phyloP scores from a whole-genome alignment of 1,140 invertebrate species.

The Cydia strobilella region DNA sequence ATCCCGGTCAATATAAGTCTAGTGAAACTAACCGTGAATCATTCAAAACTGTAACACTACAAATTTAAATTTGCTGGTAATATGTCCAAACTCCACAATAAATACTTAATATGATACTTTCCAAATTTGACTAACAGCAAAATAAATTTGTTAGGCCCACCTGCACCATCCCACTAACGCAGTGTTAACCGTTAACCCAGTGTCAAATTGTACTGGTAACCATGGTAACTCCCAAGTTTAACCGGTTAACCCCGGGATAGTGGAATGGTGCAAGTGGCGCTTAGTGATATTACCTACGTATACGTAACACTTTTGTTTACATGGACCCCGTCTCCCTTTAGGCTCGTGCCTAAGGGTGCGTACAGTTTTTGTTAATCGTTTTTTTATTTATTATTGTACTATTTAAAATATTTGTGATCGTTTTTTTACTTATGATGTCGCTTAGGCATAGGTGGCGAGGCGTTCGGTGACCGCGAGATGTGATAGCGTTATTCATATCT shows the following conservation, averaged over 20 bases:
- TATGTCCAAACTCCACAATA: not conserved
- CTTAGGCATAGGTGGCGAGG: conserved; percentile 9
- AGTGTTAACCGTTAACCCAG: no score
- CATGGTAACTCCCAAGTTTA: no score
- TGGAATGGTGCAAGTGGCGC: no score
- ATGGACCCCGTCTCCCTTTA: not conserved
- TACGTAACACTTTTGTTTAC: conserved; percentile 4
- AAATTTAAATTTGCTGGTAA: not conserved
- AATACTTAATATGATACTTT: not conserved
- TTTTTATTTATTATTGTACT: conserved; percentile 52
- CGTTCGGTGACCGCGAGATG: not conserved
- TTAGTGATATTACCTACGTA: conserved; percentile 9
- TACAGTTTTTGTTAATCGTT: conserved; percentile 44
- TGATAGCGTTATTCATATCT: conserved; percentile 13
- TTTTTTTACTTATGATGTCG: conserved; percentile 38
- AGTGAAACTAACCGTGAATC: no score
- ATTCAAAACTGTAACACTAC: not conserved
- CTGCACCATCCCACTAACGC: no score
- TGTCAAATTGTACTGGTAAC: no score
- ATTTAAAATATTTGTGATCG: conserved; percentile 48
- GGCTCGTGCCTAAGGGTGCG: conserved; percentile 41
- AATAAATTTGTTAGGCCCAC: conserved; percentile 8
- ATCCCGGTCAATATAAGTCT: no score
- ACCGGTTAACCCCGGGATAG: no score
- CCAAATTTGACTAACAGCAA: not conserved